phyloP scores from a whole-genome alignment of 2,888 invertebrate species.

The Drosophila suboccidentalis region DNA sequence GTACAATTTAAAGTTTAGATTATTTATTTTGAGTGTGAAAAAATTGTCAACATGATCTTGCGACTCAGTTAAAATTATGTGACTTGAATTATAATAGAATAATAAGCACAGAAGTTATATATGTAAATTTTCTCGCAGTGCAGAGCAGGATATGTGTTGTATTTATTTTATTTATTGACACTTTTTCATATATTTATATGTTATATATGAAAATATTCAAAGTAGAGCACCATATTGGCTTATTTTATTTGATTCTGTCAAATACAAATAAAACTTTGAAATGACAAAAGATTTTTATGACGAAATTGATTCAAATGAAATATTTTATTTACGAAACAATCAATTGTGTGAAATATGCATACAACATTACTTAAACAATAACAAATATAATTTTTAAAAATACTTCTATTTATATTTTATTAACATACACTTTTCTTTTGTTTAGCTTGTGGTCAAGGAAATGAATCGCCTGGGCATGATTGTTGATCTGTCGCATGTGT shows the following conservation, averaged over 20 bases:
- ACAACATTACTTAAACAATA: not conserved
- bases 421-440: not conserved
- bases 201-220: not conserved
- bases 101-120: too few species aligned
- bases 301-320: not conserved
- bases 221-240: too few species aligned
- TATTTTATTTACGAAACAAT: constrained; percentile 3
- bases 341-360: constrained; percentile 8
- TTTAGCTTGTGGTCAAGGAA: constrained; percentile 91
- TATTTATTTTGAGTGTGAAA: too few species aligned
- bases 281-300: not conserved
- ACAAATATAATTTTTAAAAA: too few species aligned
- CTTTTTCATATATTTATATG: too few species aligned
- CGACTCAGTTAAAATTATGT: too few species aligned
- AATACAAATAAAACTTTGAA: not conserved
- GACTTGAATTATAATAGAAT: too few species aligned
- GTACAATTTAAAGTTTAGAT: too few species aligned
- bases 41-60: too few species aligned
- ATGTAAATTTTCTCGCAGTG: too few species aligned
- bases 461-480: constrained; percentile 96
- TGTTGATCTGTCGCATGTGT: constrained; percentile 94
- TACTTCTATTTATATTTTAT: not conserved
- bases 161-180: too few species aligned
- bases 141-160: too few species aligned
- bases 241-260: not conserved